Evolutionary conservation across 2,888 invertebrate genomes (phyloP), one percentile per base, ranked within the genome.

Genomic region (Sinelater perroti): DNA sequence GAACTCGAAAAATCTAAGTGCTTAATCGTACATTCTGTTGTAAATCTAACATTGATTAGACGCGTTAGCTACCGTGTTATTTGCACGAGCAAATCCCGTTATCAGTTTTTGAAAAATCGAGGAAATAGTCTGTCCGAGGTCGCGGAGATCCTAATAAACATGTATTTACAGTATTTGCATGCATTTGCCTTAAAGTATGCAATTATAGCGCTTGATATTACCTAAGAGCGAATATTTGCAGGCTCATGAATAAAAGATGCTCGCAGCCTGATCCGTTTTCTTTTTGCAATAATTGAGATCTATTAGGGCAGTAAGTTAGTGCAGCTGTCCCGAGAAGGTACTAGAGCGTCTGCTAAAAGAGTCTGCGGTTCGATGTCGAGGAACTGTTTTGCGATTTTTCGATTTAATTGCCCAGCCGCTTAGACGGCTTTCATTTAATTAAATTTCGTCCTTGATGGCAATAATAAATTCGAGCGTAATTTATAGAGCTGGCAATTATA

Each of bases 401-500:
- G n/a, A n/a, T 36, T 36, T 2, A 40, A 21, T 13, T 14, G 6
- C 10, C 11, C 20, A 38, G 21, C 6, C 46, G 46, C 33, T 35
- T 35, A 21, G 47, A 10, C 10, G 13, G 17, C 26, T 50, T 28
- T 50, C 38, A 50, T 50, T 50, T 28, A 50, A 50, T 50, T 50
- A 50, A 50, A 50, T 14, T 50, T 50, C 40, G 50, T 36, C 52
- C 52, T 52, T 44, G 52, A 17, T 59, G 63, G 56, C 57, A 60
- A 63, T 63, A 64, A 69, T 67, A 69, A 69, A 67, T 70, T 66
- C 61, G 56, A 60, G 52, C 26, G 67, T 68, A 68, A 71, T 71
- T 71, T 72, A 71, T 69, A 67, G 63, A 59, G 63, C 63, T 64
- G 64, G 65, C 68, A 71, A 70, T 69, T 69, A 69, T 67, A 70